These are phyloP conservation scores for Phortica magna DNA, from an alignment of 2,888 invertebrate species.

Conservation along the genomic window DNA sequence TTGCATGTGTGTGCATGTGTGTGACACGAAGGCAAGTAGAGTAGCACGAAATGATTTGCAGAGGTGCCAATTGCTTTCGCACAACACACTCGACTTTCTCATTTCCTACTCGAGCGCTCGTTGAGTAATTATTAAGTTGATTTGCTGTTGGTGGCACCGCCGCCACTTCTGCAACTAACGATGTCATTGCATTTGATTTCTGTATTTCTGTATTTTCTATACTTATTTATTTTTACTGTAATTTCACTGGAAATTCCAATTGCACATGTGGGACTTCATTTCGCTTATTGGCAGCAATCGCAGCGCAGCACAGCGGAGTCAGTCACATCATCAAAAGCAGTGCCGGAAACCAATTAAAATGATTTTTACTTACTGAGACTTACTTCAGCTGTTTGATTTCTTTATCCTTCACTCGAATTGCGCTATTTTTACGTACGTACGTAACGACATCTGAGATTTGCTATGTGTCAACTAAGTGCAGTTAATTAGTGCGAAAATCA, in stretches of 20 bases:
- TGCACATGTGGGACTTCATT: slow-evolving; percentile 68
- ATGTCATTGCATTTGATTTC: background rate
- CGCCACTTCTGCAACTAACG: background rate
- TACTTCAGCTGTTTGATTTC: background rate
- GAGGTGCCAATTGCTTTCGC: background rate
- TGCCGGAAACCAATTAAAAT: slow-evolving; percentile 68
- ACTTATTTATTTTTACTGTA: slow-evolving; percentile 56
- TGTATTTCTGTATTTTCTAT: background rate
- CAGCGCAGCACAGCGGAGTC: background rate
- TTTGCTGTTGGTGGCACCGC: background rate
- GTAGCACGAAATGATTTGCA: background rate
- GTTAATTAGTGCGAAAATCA: slow-evolving; percentile 71
- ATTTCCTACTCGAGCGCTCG: background rate
- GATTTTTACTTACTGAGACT: slow-evolving; percentile 30
- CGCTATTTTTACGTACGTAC: background rate
- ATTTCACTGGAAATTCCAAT: slow-evolving; percentile 69
- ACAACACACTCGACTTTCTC: background rate
- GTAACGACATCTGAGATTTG: slow-evolving; percentile 52
- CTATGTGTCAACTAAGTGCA: slow-evolving; percentile 71
- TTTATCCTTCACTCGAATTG: background rate
- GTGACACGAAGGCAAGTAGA: background rate
- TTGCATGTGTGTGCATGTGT: background rate
- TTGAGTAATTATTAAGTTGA: slow-evolving; percentile 23
- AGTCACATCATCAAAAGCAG: background rate
- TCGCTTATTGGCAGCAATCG: slow-evolving; percentile 57